phyloP scores from a whole-genome alignment of 1,140 invertebrate genomes.

The Daktulosphaira vitifoliae region DNA sequence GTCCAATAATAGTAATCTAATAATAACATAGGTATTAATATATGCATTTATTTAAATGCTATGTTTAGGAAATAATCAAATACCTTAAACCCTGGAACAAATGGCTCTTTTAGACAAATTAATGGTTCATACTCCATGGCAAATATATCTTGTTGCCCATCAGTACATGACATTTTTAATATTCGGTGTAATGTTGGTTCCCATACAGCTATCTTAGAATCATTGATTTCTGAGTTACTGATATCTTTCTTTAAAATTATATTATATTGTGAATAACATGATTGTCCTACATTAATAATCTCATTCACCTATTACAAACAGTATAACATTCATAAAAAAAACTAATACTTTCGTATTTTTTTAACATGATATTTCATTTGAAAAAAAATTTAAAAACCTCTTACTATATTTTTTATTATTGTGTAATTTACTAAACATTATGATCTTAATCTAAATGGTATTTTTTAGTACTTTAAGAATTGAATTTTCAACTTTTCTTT shows the following conservation, averaged over 20 bases:
- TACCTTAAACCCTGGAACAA: slow-evolving; percentile 58
- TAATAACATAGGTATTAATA: slow-evolving; percentile 22
- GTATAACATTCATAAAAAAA: neutral
- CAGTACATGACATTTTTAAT: slow-evolving; percentile 63
- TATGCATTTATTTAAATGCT: neutral
- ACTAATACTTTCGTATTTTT: neutral
- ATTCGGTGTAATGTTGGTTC: slow-evolving; percentile 43
- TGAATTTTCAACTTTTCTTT: too few species aligned
- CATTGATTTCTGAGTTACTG: slow-evolving; percentile 47
- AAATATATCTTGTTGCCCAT: slow-evolving; percentile 59
- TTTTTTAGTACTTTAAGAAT: too few species aligned
- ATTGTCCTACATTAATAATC: slow-evolving; percentile 51
- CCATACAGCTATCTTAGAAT: slow-evolving; percentile 43
- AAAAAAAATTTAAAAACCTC: too few species aligned
- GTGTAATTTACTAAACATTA: too few species aligned
- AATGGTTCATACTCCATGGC: slow-evolving; percentile 67
- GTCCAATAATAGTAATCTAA: slow-evolving; percentile 52
- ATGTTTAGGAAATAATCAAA: neutral
- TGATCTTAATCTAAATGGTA: too few species aligned
- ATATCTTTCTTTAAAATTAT: slow-evolving; percentile 51
- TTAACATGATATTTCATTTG: too few species aligned
- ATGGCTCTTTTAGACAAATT: slow-evolving; percentile 50
- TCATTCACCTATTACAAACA: slow-evolving; percentile 44
- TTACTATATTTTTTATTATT: too few species aligned
- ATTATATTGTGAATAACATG: slow-evolving; percentile 56